These are phyloP conservation scores for Linnaemya tessellans DNA, from an alignment of 2,888 invertebrate species.

Conservation along the genomic window DNA sequence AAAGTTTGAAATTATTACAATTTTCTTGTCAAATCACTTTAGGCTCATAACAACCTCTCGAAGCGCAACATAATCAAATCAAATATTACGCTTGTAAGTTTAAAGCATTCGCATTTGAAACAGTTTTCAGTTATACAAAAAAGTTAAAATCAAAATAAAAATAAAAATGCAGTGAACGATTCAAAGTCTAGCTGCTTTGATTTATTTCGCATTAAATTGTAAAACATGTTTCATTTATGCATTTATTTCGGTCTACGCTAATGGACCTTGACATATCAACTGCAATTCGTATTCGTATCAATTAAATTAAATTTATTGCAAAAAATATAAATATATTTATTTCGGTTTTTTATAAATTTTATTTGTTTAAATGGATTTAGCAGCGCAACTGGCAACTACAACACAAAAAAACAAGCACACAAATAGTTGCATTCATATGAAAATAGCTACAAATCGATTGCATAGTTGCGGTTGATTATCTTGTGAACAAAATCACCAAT, in stretches of 20 bases:
- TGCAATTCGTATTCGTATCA: slow-evolving; percentile 71
- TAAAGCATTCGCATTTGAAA: slow-evolving; percentile 45
- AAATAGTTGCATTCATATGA: slow-evolving; percentile 42
- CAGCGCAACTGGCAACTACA: slow-evolving; percentile 26
- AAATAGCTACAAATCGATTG: slow-evolving; percentile 70
- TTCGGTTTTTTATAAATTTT: slow-evolving; percentile 34
- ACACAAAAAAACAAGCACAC: not conserved
- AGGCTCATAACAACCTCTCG: not conserved
- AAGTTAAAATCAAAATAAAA: not conserved
- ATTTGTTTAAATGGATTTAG: slow-evolving; percentile 49
- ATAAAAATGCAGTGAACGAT: slow-evolving; percentile 15
- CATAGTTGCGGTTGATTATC: slow-evolving; percentile 71
- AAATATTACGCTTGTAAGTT: slow-evolving; percentile 8
- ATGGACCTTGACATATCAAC: slow-evolving; percentile 73
- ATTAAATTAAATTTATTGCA: slow-evolving; percentile 71
- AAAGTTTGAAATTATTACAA: too few species aligned
- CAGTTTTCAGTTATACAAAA: slow-evolving; percentile 8
- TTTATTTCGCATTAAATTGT: slow-evolving; percentile 68
- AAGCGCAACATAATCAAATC: not conserved
- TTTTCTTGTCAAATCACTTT: not conserved
- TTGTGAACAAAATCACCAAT: slow-evolving; percentile 67
- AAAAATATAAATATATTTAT: slow-evolving; percentile 59
- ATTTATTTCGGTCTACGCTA: slow-evolving; percentile 47
- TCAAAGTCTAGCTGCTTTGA: slow-evolving; percentile 58
- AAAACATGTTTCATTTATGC: slow-evolving; percentile 65